phyloP scores from a whole-genome alignment of 2,797 vertebrate genomes.

The Spinibarbus caldwelli region DNA sequence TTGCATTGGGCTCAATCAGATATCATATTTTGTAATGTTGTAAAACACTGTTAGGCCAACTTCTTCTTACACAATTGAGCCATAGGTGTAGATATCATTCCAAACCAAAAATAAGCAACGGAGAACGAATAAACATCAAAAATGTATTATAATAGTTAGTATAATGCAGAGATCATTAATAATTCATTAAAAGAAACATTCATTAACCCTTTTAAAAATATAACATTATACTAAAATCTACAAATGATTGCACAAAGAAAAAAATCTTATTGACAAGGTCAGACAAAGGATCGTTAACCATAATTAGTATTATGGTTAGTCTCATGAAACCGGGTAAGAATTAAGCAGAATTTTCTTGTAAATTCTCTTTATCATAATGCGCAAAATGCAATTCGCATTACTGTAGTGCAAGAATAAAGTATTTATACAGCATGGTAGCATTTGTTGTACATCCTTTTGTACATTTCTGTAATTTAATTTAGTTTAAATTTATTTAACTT shows the following conservation, averaged over 20 bases:
- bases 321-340: neutral
- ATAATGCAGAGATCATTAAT: neutral
- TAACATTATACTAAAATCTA: neutral
- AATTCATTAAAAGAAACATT: slow-evolving; percentile 3
- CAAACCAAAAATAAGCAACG: neutral
- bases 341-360: neutral
- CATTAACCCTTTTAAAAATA: neutral
- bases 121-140: neutral
- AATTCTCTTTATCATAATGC: neutral
- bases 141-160: neutral
- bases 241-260: neutral
- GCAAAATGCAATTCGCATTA: neutral
- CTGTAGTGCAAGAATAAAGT: neutral
- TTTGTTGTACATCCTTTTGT: neutral
- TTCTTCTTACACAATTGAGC: slow-evolving; percentile 25
- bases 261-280: neutral
- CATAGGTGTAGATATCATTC: neutral
- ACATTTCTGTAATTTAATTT: neutral
- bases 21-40: slow-evolving; percentile 7
- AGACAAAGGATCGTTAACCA: neutral
- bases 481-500: neutral
- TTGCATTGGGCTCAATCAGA: slow-evolving; percentile 15
- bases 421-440: neutral
- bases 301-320: neutral
- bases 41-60: slow-evolving; percentile 13